Percentiles rank a stretch among this genome's conserved stretches.
phyloP scores from a whole-genome alignment of 2,888 invertebrate species.

The Carterocephalus palaemon region DNA sequence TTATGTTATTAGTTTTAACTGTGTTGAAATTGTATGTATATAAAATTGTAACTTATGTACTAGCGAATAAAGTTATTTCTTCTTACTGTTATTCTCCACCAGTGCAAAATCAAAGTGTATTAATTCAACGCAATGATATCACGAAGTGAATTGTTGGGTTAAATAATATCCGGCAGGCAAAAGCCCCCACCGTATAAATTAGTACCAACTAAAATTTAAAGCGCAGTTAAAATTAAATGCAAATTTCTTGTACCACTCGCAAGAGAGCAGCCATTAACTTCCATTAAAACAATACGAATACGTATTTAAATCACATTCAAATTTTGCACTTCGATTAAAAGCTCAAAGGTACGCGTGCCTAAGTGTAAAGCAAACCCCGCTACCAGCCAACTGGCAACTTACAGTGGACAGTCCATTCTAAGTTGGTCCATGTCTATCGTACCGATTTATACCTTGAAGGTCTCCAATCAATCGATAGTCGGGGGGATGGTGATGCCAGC shows the following conservation, averaged over 20 bases:
- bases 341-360: slow-evolving; percentile 62
- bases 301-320: slow-evolving; percentile 74
- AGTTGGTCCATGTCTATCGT: slow-evolving; percentile 36
- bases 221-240: slow-evolving; percentile 55
- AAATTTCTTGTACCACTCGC: slow-evolving; percentile 54
- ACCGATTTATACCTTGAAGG: slow-evolving; percentile 3
- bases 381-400: slow-evolving; percentile 64
- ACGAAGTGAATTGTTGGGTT: no score
- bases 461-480: slow-evolving; percentile 29
- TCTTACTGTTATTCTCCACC: no score
- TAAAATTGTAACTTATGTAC: no score
- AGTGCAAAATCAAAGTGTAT: no score
- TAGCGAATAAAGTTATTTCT: no score
- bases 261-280: slow-evolving; percentile 47
- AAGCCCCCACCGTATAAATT: slow-evolving; percentile 15
- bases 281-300: slow-evolving; percentile 69
- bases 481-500: slow-evolving; percentile 40
- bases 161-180: slow-evolving; percentile 16
- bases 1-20: no score
- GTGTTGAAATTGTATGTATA: no score
- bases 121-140: slow-evolving; percentile 4
- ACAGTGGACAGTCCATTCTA: slow-evolving; percentile 49
- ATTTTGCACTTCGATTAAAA: slow-evolving; percentile 77
- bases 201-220: slow-evolving; percentile 35
- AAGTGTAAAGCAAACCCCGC: slow-evolving; percentile 73